Base-by-base conservation (phyloP, 1,140 invertebrate species). In the Drosophila pandora region DNA sequence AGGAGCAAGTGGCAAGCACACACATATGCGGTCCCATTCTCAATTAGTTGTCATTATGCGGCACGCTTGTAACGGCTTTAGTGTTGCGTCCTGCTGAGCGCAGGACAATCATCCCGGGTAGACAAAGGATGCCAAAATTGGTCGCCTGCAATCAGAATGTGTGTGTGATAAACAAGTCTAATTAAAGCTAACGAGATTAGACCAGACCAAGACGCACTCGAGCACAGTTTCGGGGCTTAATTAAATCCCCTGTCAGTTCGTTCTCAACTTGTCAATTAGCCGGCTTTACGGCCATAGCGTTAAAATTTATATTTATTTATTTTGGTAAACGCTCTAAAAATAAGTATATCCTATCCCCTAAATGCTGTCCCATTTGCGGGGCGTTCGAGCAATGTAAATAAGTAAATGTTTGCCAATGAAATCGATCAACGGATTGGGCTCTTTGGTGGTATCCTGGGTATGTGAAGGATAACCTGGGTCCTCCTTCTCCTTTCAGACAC, bases 171-270 rank as follows among this genome's bases (percentile, higher is more conserved):
- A 85, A 85, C 77, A 78, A 81, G 69, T 45, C 65, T 87, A 87
- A 87, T 87, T 87, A 88, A 88, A 87, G 74, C 79, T 71, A 88
- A 87, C 74, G 63, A 80, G 78, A 87, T 82, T 87, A 76, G 65
- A 57, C 59, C 77, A 68, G 74, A 58, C 69, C 70, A 47, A 70
- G 54, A 62, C 80, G 76, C 75, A 83, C 79, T 83, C 76, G 76
- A 84, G 80, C 76, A 69, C 67, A 84, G 76, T 84, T 72, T 72
- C 61, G 52, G 63, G 63, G 48, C 45, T 41, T 87, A 87, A 87
- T 87, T 88, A 88, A 87, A 82, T 87, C 74, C 61, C 28, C 78
- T 67, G 65, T 78, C 83, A 77, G 57, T 52, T 63, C 56, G 50
- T 76, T 49, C 59, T 88, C 78, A 88, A 79, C 60, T 72, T 87